Evolutionary conservation across 1,140 invertebrate genomes (phyloP).

Genomic region (Oreohelix idahoensis): DNA sequence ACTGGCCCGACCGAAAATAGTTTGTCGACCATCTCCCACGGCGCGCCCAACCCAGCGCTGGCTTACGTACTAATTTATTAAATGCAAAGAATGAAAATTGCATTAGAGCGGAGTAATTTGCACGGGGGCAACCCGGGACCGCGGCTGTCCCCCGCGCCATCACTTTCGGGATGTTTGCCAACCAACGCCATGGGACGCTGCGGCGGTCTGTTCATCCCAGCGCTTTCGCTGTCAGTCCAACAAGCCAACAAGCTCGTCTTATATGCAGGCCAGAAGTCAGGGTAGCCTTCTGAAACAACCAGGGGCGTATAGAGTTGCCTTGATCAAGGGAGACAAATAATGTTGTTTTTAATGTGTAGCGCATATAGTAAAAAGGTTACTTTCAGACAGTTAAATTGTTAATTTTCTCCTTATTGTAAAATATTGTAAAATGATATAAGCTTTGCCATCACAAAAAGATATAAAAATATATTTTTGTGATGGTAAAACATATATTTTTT

Average conservation of each 20-base stretch:
- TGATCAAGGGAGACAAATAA: too few relatives aligned
- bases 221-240: neutral
- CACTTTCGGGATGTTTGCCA: constrained; percentile 15
- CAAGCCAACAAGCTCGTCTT: neutral
- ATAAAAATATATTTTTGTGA: too few relatives aligned
- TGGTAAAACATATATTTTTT: too few relatives aligned
- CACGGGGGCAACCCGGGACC: constrained; percentile 31
- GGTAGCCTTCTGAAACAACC: neutral
- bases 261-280: neutral
- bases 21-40: constrained; percentile 40
- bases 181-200: neutral
- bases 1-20: constrained; percentile 36
- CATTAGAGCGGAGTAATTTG: constrained; percentile 55
- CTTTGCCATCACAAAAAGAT: too few relatives aligned
- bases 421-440: too few relatives aligned
- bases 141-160: neutral
- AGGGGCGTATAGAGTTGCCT: neutral
- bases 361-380: too few relatives aligned
- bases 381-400: too few relatives aligned
- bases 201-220: constrained; percentile 40
- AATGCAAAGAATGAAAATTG: constrained; percentile 58
- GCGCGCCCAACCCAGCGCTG: constrained; percentile 28
- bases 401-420: too few relatives aligned
- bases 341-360: too few relatives aligned
- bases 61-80: constrained; percentile 57